phyloP scores from a whole-genome alignment of 2,888 invertebrate genomes.

The Nomada hirtipes region DNA sequence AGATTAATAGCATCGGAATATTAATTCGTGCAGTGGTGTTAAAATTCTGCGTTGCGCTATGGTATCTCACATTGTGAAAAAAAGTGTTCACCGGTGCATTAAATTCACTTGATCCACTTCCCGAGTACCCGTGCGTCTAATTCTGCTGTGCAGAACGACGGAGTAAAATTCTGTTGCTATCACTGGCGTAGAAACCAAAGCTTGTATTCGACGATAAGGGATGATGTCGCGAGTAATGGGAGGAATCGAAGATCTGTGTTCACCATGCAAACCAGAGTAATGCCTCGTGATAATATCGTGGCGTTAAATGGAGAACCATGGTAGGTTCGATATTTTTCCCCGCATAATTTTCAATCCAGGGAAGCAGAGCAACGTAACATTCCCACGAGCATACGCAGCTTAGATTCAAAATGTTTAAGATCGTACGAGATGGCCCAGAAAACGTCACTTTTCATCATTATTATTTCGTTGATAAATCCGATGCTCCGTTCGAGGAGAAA shows the following conservation, averaged over 20 bases:
- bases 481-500: not conserved
- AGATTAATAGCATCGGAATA: no score
- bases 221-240: conserved; percentile 34
- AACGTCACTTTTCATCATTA: not conserved
- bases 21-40: no score
- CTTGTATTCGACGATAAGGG: conserved; percentile 36
- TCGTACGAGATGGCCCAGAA: conserved; percentile 28
- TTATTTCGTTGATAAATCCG: not conserved
- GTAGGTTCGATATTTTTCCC: conserved; percentile 26
- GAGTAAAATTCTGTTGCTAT: no score
- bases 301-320: conserved; percentile 29
- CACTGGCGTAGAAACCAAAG: not conserved
- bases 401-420: not conserved
- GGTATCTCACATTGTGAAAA: no score
- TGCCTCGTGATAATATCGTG: conserved; percentile 30
- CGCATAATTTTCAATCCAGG: conserved; percentile 4
- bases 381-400: conserved; percentile 7
- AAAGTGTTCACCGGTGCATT: no score
- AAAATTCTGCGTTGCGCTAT: no score
- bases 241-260: conserved; percentile 21
- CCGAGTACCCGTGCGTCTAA: no score
- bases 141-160: no score
- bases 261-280: conserved; percentile 22
- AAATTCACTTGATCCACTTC: no score
- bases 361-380: conserved; percentile 1